Evolutionary conservation across 2,797 vertebrate species (phyloP).

Genomic region (Fistularia commersonii): DNA sequence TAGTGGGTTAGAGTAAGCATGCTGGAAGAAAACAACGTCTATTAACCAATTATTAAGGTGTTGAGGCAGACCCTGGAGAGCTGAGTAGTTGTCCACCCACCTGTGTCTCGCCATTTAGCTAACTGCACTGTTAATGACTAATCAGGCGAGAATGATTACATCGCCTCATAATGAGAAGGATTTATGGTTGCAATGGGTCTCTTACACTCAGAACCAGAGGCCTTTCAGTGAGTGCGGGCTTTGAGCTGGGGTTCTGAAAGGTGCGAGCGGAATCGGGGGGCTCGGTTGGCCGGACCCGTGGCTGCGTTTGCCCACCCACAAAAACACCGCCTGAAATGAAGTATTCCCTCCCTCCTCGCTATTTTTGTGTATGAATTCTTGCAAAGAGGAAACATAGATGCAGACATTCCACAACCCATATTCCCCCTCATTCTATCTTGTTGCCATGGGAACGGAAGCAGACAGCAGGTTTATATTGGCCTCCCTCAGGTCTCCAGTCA

Average conservation of each 20-base stretch:
- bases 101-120: constrained; percentile 67
- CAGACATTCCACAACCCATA: constrained; percentile 74
- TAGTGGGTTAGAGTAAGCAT: constrained; percentile 63
- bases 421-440: constrained; percentile 73
- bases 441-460: constrained; percentile 79
- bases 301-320: constrained; percentile 14
- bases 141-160: constrained; percentile 67
- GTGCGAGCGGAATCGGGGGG: no score
- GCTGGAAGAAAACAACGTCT: constrained; percentile 67
- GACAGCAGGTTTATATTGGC: constrained; percentile 76
- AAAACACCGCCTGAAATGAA: constrained; percentile 37
- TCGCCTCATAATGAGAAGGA: constrained; percentile 67
- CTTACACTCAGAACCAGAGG: constrained; percentile 31
- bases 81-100: constrained; percentile 68
- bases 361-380: constrained; percentile 65
- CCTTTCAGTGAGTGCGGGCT: constrained; percentile 20
- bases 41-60: constrained; percentile 69
- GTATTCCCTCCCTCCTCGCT: constrained; percentile 30
- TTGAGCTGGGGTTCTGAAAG: constrained; percentile 8
- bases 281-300: no score
- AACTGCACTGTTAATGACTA: constrained; percentile 75
- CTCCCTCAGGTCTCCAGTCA: constrained; percentile 77
- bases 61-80: constrained; percentile 64
- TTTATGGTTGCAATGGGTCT: constrained; percentile 62
- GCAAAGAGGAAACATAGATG: constrained; percentile 70